Evolutionary conservation across 2,113 vertebrate species (phyloP).

Genomic region (Morone chrysops): DNA sequence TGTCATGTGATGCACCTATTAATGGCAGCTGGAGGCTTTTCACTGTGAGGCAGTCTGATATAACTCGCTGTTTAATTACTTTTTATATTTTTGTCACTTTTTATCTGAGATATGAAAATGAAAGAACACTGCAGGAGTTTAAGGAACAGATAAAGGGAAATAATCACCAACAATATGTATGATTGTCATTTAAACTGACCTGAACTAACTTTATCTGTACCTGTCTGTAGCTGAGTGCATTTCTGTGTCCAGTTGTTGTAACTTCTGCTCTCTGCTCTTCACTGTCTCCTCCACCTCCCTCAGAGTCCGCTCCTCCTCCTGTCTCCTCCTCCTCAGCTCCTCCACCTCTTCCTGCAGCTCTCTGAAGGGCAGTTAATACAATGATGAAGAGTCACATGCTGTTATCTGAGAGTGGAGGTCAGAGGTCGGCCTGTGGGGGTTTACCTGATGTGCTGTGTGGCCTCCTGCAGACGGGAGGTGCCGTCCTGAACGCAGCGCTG

Average conservation of each 20-base stretch:
- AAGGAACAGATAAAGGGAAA: too few relatives aligned
- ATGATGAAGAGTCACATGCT: not conserved
- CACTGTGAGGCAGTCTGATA: too few relatives aligned
- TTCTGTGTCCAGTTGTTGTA: not conserved
- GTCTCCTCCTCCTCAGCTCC: slow-evolving; percentile 49
- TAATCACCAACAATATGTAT: too few relatives aligned
- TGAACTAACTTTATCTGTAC: slow-evolving; percentile 3
- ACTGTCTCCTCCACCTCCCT: slow-evolving; percentile 37
- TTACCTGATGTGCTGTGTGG: slow-evolving; percentile 87
- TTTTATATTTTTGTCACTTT: too few relatives aligned
- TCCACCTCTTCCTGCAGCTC: slow-evolving; percentile 49
- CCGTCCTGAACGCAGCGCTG: slow-evolving; percentile 76
- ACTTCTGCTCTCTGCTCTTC: slow-evolving; percentile 37
- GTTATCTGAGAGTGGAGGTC: not conserved
- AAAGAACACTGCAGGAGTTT: too few relatives aligned
- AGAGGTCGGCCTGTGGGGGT: not conserved
- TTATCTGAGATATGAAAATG: too few relatives aligned
- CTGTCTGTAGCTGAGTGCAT: not conserved
- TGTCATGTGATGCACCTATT: too few relatives aligned
- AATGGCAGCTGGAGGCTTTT: too few relatives aligned
- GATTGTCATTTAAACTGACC: too few relatives aligned
- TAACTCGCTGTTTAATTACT: too few relatives aligned
- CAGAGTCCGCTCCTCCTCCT: slow-evolving; percentile 29
- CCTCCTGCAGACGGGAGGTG: slow-evolving; percentile 83
- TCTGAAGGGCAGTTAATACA: slow-evolving; percentile 5